Percentiles rank a stretch among this genome's conserved stretches.
Evolutionary conservation across 2,888 invertebrate species (phyloP).

Genomic region (Pasiphila rectangulata): DNA sequence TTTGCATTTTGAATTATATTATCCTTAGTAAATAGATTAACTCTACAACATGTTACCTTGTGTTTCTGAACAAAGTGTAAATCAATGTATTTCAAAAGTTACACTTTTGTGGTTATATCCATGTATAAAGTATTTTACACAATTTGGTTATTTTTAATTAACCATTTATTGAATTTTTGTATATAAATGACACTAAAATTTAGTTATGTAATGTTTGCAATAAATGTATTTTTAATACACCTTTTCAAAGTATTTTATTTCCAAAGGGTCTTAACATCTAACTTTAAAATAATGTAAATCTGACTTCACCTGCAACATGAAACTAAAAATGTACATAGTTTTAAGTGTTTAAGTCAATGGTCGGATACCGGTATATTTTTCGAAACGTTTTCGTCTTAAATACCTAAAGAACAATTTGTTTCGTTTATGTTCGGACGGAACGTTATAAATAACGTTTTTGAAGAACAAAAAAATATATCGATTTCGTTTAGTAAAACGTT

Average conservation of each 20-base stretch:
- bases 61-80: conserved; percentile 37
- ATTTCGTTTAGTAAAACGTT: too few species aligned
- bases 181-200: conserved; percentile 76
- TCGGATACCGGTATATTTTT: too few species aligned
- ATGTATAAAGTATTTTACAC: conserved; percentile 58
- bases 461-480: too few species aligned
- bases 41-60: conserved; percentile 47
- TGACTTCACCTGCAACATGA: too few species aligned
- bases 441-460: too few species aligned
- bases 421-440: too few species aligned
- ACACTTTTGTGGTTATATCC: conserved; percentile 37
- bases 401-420: not conserved
- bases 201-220: conserved; percentile 77
- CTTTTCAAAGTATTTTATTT: conserved; percentile 53
- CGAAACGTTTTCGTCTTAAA: not conserved
- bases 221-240: conserved; percentile 81
- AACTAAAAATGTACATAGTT: too few species aligned
- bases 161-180: conserved; percentile 75
- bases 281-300: too few species aligned
- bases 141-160: conserved; percentile 45
- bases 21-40: conserved; percentile 13
- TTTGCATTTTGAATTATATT: too few species aligned
- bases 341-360: too few species aligned
- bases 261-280: not conserved
- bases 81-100: conserved; percentile 36